Conservation (phyloP, 2,797 vertebrate species). For the Peromyscus eremicus region DNA sequence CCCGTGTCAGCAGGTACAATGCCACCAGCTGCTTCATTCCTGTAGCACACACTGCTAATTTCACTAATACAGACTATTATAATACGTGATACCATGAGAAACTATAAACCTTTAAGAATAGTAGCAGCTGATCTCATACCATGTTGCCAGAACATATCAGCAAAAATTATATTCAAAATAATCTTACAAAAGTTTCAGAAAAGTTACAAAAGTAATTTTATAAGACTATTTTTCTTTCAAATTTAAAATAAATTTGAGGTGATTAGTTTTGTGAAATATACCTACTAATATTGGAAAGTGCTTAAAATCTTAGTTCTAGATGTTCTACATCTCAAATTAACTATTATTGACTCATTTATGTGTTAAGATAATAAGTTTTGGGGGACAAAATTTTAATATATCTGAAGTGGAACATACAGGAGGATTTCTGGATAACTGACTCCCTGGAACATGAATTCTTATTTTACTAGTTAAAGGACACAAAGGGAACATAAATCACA, state of each 20-base stretch:
- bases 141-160: conserved; percentile 19
- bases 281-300: not conserved
- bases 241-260: conserved; percentile 14
- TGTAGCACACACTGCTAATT: not conserved
- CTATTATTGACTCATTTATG: conserved; percentile 39
- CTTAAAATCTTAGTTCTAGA: not conserved
- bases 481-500: not conserved
- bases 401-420: conserved; percentile 32
- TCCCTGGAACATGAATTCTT: conserved; percentile 37
- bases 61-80: not conserved
- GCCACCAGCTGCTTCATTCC: not conserved
- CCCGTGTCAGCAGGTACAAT: fast-evolving
- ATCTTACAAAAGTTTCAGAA: not conserved
- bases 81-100: conserved; percentile 68
- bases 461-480: conserved; percentile 65
- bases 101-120: conserved; percentile 79
- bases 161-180: conserved; percentile 42
- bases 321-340: conserved; percentile 6
- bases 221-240: conserved; percentile 20
- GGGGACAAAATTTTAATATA: conserved; percentile 4
- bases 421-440: conserved; percentile 42
- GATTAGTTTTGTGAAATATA: conserved; percentile 21
- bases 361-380: not conserved
- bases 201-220: not conserved
- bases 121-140: conserved; percentile 64